Conservation (phyloP, 2,888 invertebrate genomes). For the Parthenolecanium corni region DNA sequence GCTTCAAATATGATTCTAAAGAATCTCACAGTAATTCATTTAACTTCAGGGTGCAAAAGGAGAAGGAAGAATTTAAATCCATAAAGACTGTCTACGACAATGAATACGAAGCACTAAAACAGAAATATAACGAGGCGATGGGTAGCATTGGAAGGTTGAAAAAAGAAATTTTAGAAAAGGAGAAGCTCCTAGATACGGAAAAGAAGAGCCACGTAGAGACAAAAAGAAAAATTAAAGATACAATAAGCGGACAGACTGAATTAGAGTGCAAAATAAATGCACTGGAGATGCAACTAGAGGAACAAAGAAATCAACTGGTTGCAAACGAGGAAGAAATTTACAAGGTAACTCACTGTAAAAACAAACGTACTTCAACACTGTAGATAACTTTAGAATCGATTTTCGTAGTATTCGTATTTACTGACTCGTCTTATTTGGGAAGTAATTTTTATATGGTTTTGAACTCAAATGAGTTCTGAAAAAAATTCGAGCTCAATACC, state of each 20-base stretch:
- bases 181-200: conserved; percentile 14
- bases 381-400: no score
- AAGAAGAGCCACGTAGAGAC: conserved; percentile 14
- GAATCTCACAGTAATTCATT: no score
- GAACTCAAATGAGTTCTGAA: no score
- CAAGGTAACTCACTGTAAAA: neutral
- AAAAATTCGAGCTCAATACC: no score
- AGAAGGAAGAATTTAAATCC: conserved; percentile 18
- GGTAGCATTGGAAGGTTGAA: conserved; percentile 1
- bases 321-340: neutral
- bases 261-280: conserved; percentile 4
- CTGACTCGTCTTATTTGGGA: no score
- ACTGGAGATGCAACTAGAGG: conserved; percentile 1
- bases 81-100: conserved; percentile 4
- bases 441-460: no score
- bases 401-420: no score
- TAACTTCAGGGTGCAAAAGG: conserved; percentile 14
- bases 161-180: conserved; percentile 7
- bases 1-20: no score
- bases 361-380: no score
- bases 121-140: conserved; percentile 4
- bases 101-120: conserved; percentile 19
- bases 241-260: neutral
- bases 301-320: neutral
- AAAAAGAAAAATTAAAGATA: conserved; percentile 18